phyloP scores from a whole-genome alignment of 2,113 vertebrate species.

The Tragulus kanchil region DNA sequence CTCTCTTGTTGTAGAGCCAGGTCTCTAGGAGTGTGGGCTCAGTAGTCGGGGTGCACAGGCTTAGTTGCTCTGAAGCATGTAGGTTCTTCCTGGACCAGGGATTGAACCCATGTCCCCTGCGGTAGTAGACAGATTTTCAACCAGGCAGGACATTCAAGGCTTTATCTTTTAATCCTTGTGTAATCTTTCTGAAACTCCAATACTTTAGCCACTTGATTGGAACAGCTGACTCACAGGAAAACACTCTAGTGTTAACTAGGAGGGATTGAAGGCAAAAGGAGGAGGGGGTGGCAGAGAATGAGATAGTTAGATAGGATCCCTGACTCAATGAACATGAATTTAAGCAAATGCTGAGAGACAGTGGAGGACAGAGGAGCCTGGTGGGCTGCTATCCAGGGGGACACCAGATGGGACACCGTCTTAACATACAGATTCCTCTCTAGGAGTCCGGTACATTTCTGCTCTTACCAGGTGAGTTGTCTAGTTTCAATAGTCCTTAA shows the following conservation, averaged over 20 bases:
- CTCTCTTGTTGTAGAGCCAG: neutral
- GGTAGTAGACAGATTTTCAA: neutral
- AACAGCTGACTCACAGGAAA: neutral
- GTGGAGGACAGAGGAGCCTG: neutral
- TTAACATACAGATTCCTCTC: neutral
- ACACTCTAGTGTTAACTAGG: neutral
- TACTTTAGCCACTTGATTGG: neutral
- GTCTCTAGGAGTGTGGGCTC: neutral
- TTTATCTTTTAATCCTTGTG: neutral
- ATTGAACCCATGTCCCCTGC: neutral
- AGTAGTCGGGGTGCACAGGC: neutral
- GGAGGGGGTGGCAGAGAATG: neutral
- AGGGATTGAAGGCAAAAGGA: neutral
- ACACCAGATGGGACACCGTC: neutral
- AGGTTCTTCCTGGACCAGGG: neutral
- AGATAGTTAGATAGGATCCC: neutral
- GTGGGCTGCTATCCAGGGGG: neutral
- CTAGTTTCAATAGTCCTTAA: neutral
- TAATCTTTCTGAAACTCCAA: neutral
- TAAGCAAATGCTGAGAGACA: neutral
- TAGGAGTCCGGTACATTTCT: neutral
- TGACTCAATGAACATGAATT: neutral
- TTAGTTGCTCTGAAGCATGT: rapidly evolving
- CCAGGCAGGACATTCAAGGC: neutral
- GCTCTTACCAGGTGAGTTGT: neutral